Conservation (phyloP, 2,113 vertebrate genomes). For the Boulengeromyrus knoepffleri region DNA sequence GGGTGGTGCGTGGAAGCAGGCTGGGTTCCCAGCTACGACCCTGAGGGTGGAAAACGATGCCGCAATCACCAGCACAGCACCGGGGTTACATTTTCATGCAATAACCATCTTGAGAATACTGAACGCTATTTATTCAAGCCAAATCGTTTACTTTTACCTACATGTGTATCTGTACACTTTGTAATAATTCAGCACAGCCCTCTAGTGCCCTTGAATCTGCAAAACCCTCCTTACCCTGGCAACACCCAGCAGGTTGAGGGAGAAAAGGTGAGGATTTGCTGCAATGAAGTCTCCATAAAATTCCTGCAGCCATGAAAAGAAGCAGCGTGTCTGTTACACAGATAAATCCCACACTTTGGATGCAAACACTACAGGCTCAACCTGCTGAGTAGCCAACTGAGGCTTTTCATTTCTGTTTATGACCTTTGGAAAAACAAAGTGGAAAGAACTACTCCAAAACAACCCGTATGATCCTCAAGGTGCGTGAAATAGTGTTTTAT, state of each 20-base stretch:
- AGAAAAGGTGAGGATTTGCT: constrained; percentile 93
- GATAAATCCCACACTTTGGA: not conserved
- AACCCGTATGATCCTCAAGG: not conserved
- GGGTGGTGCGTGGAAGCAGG: constrained; percentile 74
- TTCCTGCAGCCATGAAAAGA: constrained; percentile 63
- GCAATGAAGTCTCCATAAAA: constrained; percentile 97
- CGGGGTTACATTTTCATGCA: not conserved
- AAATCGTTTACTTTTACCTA: not conserved
- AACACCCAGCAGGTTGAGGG: constrained; percentile 84
- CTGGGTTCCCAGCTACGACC: constrained; percentile 79
- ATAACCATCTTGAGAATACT: not conserved
- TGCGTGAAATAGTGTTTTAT: not conserved
- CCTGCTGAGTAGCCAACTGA: not conserved
- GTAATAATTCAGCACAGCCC: not conserved
- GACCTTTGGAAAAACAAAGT: not conserved
- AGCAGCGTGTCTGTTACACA: not conserved
- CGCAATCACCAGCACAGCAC: not conserved
- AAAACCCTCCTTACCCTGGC: constrained; percentile 65
- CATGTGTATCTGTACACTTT: not conserved
- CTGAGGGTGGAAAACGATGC: constrained; percentile 45
- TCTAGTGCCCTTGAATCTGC: not conserved
- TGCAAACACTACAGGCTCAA: not conserved
- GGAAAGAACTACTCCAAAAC: not conserved
- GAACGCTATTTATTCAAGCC: not conserved
- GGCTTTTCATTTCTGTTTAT: not conserved